Conservation (phyloP, 2,797 vertebrate species). For the Nyctalus aviator region DNA sequence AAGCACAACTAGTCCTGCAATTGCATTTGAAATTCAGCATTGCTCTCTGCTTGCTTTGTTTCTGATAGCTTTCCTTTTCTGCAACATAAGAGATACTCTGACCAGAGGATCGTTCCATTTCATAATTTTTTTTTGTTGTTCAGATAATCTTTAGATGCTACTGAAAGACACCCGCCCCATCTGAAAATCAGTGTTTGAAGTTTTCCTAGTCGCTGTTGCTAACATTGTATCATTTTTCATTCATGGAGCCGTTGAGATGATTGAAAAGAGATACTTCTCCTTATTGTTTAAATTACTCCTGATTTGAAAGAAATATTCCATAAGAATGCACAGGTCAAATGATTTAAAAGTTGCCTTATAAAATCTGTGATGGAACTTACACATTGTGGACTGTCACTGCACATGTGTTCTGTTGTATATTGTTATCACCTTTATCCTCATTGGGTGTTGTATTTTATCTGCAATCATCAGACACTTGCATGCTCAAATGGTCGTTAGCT, state of each 20-base stretch:
- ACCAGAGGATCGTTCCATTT: slow-evolving; percentile 42
- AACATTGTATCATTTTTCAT: slow-evolving; percentile 34
- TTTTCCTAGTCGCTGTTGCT: neutral
- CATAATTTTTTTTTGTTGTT: slow-evolving; percentile 71
- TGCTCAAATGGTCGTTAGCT: slow-evolving; percentile 71
- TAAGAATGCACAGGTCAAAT: neutral
- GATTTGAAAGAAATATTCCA: slow-evolving; percentile 14
- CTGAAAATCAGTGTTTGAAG: neutral
- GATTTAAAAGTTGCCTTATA: neutral
- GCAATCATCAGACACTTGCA: slow-evolving; percentile 67
- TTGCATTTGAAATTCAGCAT: slow-evolving; percentile 50
- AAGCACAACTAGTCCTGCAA: slow-evolving; percentile 31
- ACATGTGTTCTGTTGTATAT: slow-evolving; percentile 47
- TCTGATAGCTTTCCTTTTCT: slow-evolving; percentile 24
- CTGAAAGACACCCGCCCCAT: neutral
- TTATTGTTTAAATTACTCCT: slow-evolving; percentile 62
- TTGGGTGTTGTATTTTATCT: slow-evolving; percentile 63
- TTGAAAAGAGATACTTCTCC: slow-evolving; percentile 11
- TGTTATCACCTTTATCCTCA: slow-evolving; percentile 60
- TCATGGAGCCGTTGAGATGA: neutral
- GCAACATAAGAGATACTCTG: slow-evolving; percentile 23
- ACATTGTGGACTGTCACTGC: neutral
- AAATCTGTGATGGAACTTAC: slow-evolving; percentile 54
- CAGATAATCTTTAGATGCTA: slow-evolving; percentile 24
- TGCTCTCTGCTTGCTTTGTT: slow-evolving; percentile 57